Percentiles rank a stretch among this genome's conserved stretches.
Evolutionary conservation across 2,888 invertebrate genomes (phyloP).

Genomic region (Epistrophella euchroma): DNA sequence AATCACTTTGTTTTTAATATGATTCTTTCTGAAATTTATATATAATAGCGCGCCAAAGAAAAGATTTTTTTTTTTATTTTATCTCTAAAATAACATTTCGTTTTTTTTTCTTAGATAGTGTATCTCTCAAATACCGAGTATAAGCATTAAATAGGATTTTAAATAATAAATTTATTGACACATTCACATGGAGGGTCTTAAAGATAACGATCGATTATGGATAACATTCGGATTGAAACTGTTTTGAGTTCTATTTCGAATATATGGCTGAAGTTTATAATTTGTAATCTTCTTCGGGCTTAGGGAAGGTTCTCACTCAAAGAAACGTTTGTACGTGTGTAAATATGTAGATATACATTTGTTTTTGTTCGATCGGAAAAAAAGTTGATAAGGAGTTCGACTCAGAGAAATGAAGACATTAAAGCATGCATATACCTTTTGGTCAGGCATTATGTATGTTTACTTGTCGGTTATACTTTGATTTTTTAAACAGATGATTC

Average conservation of each 20-base stretch:
- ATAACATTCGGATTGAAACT: conserved; percentile 64
- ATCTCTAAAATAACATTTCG: conserved; percentile 12
- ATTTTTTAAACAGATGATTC: background rate
- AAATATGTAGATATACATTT: conserved; percentile 47
- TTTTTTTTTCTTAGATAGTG: background rate
- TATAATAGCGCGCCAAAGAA: background rate
- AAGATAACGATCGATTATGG: conserved; percentile 60
- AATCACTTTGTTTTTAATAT: background rate
- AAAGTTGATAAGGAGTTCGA: conserved; percentile 64
- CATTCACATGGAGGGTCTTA: background rate
- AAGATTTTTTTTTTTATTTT: background rate
- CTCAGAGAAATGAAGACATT: conserved; percentile 40
- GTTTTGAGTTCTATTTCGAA: conserved; percentile 54
- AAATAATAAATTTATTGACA: conserved; percentile 20
- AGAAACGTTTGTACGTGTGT: conserved; percentile 34
- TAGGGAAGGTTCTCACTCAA: conserved; percentile 61
- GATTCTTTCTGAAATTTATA: background rate
- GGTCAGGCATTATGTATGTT: conserved; percentile 1
- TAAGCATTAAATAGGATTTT: background rate
- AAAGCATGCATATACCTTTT: conserved; percentile 32
- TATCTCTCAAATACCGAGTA: background rate
- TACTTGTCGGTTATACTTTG: conserved; percentile 31
- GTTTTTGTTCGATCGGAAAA: conserved; percentile 62
- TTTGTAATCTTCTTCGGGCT: conserved; percentile 22
- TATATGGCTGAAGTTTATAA: conserved; percentile 44